Conservation (phyloP, 2,888 invertebrate genomes). For the Acanthosepion pharaonis region DNA sequence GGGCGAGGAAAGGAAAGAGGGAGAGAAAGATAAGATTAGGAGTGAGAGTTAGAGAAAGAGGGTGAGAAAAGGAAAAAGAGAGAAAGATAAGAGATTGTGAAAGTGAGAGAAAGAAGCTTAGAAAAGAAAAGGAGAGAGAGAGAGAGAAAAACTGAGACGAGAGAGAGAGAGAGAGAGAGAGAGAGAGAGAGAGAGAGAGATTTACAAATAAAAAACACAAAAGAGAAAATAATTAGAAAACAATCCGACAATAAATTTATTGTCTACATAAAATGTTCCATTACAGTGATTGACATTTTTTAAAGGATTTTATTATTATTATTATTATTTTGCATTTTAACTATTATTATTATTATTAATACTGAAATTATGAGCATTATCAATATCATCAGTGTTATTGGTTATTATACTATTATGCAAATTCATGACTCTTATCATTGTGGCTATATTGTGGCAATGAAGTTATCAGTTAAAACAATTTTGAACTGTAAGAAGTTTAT, state of each 20-base stretch:
- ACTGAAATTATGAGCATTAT: neutral
- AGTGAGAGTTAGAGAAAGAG: neutral
- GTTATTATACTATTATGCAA: neutral
- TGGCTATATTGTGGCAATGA: too few relatives aligned
- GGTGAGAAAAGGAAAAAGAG: neutral
- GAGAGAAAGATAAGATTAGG: neutral
- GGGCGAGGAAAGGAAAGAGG: neutral
- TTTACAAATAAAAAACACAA: too few relatives aligned
- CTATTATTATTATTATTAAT: neutral
- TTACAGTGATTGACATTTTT: too few relatives aligned
- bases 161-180: neutral
- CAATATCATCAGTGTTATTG: neutral
- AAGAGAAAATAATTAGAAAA: neutral
- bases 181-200: neutral
- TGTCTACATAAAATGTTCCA: neutral
- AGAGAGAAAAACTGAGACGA: neutral
- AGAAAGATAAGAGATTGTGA: neutral
- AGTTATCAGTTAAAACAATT: too few relatives aligned
- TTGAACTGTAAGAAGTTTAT: too few relatives aligned
- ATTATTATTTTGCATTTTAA: neutral
- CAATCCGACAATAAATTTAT: neutral
- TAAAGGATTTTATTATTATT: neutral
- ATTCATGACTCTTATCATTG: neutral
- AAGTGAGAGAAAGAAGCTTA: neutral
- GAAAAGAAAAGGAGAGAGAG: neutral